Evolutionary conservation across 2,797 vertebrate genomes (phyloP).

Genomic region (Muscicapa striata): DNA sequence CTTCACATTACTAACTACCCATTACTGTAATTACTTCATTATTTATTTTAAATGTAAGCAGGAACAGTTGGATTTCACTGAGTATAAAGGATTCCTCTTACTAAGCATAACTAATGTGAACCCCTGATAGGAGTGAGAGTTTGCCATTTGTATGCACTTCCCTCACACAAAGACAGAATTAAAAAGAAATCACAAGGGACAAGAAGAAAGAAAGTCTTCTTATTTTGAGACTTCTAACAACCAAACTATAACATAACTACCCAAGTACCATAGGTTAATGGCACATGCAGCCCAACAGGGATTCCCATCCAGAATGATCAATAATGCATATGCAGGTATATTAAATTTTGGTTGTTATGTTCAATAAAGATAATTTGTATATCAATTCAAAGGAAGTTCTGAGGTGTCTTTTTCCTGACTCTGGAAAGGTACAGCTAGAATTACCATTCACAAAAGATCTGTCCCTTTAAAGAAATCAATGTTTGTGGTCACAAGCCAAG

Average conservation of each 20-base stretch:
- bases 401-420: background rate
- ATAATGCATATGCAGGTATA: accelerated
- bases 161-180: background rate
- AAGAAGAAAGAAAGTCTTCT: background rate
- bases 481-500: background rate
- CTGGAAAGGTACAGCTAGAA: background rate
- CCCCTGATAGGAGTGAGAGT: background rate
- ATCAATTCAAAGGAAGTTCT: background rate
- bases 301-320: background rate
- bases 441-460: background rate
- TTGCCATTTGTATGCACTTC: background rate
- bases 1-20: background rate
- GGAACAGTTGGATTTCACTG: background rate
- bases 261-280: background rate
- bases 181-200: background rate
- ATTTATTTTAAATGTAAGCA: background rate
- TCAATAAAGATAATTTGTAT: background rate
- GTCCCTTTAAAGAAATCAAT: background rate
- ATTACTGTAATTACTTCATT: background rate
- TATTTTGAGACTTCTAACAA: background rate
- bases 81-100: background rate
- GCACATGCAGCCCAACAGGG: background rate
- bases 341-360: background rate
- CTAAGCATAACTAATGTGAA: background rate
- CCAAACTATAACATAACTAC: background rate